Evolutionary conservation across 2,797 vertebrate species (phyloP).

Genomic region (Argentina silus): DNA sequence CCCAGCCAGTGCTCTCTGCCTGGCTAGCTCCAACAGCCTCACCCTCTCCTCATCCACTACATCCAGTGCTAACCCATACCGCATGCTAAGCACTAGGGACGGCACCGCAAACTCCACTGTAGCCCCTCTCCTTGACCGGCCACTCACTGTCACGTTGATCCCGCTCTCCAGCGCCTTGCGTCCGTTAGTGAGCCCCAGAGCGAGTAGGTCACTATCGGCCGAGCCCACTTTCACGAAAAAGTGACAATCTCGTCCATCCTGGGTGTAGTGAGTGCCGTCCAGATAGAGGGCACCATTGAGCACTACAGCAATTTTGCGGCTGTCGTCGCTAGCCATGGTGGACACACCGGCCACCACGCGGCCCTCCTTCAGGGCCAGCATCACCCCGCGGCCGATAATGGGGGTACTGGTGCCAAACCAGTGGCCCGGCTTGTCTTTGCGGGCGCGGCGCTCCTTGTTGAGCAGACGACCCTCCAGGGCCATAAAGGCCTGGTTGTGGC

Average conservation of each 20-base stretch:
- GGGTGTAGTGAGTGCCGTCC: slow-evolving; percentile 95
- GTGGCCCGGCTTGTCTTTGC: slow-evolving; percentile 91
- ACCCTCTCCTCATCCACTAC: slow-evolving; percentile 95
- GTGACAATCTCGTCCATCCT: slow-evolving; percentile 93
- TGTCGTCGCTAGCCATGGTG: slow-evolving; percentile 91
- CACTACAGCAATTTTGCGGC: slow-evolving; percentile 91
- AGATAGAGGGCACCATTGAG: slow-evolving; percentile 94
- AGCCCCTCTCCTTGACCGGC: slow-evolving; percentile 94
- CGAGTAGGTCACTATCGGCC: slow-evolving; percentile 90
- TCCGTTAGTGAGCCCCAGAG: slow-evolving; percentile 90
- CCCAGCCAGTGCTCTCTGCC: slow-evolving; percentile 89
- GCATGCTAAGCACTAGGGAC: slow-evolving; percentile 89
- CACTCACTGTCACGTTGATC: slow-evolving; percentile 92
- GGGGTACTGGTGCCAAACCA: slow-evolving; percentile 97
- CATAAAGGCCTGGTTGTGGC: slow-evolving; percentile 98
- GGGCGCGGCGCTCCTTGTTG: slow-evolving; percentile 85
- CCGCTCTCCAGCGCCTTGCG: slow-evolving; percentile 92
- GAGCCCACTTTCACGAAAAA: slow-evolving; percentile 97
- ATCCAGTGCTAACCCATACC: slow-evolving; percentile 89
- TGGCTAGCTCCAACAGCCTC: slow-evolving; percentile 91
- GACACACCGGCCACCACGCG: slow-evolving; percentile 89
- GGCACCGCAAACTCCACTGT: slow-evolving; percentile 91
- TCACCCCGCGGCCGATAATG: slow-evolving; percentile 93
- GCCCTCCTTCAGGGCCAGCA: slow-evolving; percentile 96
- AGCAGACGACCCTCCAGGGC: slow-evolving; percentile 95